Conservation (phyloP, 2,113 vertebrate species). For the Halichoeres trimaculatus region DNA sequence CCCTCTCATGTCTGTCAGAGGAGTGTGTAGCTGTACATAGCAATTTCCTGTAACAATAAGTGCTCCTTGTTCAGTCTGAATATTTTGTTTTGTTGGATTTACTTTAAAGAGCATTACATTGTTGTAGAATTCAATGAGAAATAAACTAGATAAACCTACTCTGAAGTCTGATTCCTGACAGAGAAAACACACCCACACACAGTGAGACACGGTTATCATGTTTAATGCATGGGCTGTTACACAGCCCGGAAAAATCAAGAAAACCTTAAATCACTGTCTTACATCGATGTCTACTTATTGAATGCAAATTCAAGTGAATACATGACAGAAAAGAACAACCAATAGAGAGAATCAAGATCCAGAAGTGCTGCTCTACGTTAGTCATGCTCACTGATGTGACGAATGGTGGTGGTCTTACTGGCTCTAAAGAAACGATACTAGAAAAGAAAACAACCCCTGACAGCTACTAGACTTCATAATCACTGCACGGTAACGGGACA, state of each 20-base stretch:
- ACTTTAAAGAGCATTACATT: constrained; percentile 79
- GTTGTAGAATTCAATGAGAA: constrained; percentile 80
- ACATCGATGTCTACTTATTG: constrained; percentile 77
- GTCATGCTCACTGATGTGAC: constrained; percentile 80
- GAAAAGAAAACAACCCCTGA: constrained; percentile 67
- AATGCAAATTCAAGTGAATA: constrained; percentile 73
- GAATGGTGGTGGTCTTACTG: constrained; percentile 48
- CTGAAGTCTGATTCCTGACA: constrained; percentile 42
- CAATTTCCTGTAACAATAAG: constrained; percentile 79
- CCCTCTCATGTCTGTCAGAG: constrained; percentile 67
- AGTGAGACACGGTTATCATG: constrained; percentile 59
- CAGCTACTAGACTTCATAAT: constrained; percentile 70
- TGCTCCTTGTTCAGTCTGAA: constrained; percentile 81
- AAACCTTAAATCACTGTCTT: constrained; percentile 62
- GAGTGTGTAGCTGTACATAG: constrained; percentile 81
- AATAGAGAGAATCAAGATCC: constrained; percentile 63
- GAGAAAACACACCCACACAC: constrained; percentile 29
- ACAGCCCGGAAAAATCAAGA: constrained; percentile 75
- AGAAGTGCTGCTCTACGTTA: constrained; percentile 62
- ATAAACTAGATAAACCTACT: constrained; percentile 71
- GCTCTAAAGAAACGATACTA: constrained; percentile 70
- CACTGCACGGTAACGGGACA: constrained; percentile 78
- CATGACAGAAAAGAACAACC: constrained; percentile 72
- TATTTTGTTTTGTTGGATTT: constrained; percentile 80
- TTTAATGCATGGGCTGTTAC: constrained; percentile 78